A percentile compares a stretch with the other conserved stretches of the same genome.
Evolutionary conservation across 2,888 invertebrate species (phyloP).

Genomic region (Chrysolina haemoptera): DNA sequence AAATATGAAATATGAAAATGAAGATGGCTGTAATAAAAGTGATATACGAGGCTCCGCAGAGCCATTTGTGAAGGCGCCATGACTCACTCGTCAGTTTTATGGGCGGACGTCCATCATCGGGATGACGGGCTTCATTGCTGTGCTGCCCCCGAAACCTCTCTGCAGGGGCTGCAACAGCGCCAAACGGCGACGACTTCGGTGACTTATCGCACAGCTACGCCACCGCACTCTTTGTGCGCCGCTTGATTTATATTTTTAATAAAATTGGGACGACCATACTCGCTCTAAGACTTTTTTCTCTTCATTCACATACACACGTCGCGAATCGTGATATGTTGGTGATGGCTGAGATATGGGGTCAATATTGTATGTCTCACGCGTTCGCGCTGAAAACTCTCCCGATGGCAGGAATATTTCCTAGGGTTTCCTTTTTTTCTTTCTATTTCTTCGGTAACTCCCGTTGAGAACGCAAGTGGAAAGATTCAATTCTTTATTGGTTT

Average conservation of each 20-base stretch:
- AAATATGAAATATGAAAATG: conserved; percentile 76
- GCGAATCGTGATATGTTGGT: conserved; percentile 44
- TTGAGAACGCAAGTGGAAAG: background rate
- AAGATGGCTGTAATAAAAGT: conserved; percentile 83
- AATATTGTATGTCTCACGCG: conserved; percentile 38
- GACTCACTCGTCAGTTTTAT: conserved; percentile 83
- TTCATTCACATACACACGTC: conserved; percentile 47
- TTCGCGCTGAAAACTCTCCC: conserved; percentile 5
- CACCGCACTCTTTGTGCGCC: conserved; percentile 75
- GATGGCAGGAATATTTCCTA: background rate
- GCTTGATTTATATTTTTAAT: conserved; percentile 74
- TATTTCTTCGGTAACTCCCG: background rate
- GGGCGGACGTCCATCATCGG: conserved; percentile 80
- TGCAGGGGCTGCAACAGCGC: conserved; percentile 55
- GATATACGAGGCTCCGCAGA: conserved; percentile 84
- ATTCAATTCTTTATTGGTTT: background rate
- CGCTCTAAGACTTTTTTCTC: conserved; percentile 50
- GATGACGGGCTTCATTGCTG: conserved; percentile 77
- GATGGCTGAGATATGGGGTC: conserved; percentile 48
- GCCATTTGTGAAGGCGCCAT: conserved; percentile 81
- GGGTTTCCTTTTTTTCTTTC: background rate
- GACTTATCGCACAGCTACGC: conserved; percentile 61
- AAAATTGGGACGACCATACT: conserved; percentile 54
- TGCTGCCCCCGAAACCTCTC: conserved; percentile 59
- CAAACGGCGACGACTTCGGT: conserved; percentile 50